Conservation (phyloP, 2,797 vertebrate genomes). For the Amblyopsis hoosieri region DNA sequence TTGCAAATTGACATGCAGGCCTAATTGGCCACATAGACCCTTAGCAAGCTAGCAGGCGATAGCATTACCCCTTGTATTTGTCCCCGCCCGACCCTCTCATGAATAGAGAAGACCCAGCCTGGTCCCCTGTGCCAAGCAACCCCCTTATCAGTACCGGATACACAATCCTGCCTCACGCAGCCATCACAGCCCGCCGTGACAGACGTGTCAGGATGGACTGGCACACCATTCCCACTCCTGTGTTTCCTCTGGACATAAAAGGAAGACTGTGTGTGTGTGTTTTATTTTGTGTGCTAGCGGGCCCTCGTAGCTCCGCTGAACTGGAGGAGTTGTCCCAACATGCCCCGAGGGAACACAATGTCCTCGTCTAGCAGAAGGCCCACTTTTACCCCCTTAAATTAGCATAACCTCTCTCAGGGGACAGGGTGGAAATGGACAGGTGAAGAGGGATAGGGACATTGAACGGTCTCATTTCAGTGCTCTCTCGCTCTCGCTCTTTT, state of each 20-base stretch:
- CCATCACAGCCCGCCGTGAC: constrained; percentile 52
- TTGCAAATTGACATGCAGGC: constrained; percentile 6
- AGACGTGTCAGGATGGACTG: constrained; percentile 30
- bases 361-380: constrained; percentile 13
- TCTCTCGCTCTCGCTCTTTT: constrained; percentile 3
- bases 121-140: constrained; percentile 60
- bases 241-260: constrained; percentile 35
- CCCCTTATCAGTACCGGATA: constrained; percentile 79
- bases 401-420: constrained; percentile 29
- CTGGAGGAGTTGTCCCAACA: background rate
- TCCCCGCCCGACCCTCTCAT: constrained; percentile 37
- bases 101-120: constrained; percentile 47
- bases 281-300: background rate
- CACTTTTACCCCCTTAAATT: constrained; percentile 42
- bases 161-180: constrained; percentile 53
- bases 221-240: constrained; percentile 26
- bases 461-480: background rate
- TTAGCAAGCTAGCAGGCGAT: constrained; percentile 14
- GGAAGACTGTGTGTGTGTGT: constrained; percentile 3
- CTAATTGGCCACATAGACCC: background rate
- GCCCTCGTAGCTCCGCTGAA: background rate
- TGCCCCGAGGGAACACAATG: constrained; percentile 1
- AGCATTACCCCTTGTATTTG: constrained; percentile 43
- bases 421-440: background rate
- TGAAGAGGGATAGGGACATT: background rate